These are phyloP conservation scores for Natrix natrix DNA, from an alignment of 2,797 vertebrate genomes.

Conservation along the genomic window DNA sequence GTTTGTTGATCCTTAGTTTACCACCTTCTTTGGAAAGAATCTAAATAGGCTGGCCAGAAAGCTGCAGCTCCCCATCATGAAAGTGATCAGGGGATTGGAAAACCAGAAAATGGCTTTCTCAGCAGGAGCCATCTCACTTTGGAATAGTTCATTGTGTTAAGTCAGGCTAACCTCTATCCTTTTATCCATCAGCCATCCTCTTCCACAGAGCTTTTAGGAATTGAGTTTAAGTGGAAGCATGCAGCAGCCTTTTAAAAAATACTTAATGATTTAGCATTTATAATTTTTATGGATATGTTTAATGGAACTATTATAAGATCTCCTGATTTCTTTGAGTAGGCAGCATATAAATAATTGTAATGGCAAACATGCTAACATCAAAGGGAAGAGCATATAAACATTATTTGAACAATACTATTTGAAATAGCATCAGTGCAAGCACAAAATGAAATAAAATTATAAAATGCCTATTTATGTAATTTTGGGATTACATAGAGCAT, in stretches of 20 bases:
- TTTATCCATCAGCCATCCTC: not conserved
- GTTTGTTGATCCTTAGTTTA: not conserved
- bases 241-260: not conserved
- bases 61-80: not conserved
- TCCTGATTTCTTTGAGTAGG: not conserved
- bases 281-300: not conserved
- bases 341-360: not conserved
- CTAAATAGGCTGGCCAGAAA: not conserved
- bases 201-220: not conserved
- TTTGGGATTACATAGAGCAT: not conserved
- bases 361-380: not conserved
- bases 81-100: not conserved
- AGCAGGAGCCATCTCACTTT: not conserved
- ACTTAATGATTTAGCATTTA: not conserved
- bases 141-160: not conserved
- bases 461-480: not conserved
- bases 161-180: not conserved
- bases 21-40: not conserved
- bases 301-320: not conserved
- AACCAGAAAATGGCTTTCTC: not conserved
- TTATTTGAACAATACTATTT: not conserved
- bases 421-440: not conserved
- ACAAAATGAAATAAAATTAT: not conserved
- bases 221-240: not conserved
- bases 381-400: not conserved